These are phyloP conservation scores for Neocrepidodera transversa DNA, from an alignment of 2,888 invertebrate genomes.

Conservation along the genomic window DNA sequence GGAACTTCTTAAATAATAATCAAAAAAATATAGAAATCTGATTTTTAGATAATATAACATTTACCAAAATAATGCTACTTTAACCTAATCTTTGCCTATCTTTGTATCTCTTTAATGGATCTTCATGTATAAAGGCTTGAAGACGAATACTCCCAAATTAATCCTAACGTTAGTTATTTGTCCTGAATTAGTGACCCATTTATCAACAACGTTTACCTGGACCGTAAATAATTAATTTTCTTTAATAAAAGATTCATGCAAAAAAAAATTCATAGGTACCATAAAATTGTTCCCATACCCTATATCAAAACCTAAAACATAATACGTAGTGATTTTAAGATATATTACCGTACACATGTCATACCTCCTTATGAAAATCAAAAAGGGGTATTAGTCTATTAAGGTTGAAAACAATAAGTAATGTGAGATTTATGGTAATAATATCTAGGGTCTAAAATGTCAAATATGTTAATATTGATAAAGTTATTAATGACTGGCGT, in stretches of 20 bases:
- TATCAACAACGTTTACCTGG: slow-evolving; percentile 14
- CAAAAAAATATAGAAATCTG: too few relatives aligned
- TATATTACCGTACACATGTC: slow-evolving; percentile 33
- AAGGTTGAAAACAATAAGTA: slow-evolving; percentile 18
- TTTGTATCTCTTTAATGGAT: too few relatives aligned
- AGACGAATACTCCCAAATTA: too few relatives aligned
- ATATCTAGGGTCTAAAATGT: slow-evolving; percentile 7
- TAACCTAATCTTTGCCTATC: too few relatives aligned
- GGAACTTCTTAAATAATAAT: too few relatives aligned
- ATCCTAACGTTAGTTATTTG: too few relatives aligned
- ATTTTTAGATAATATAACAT: too few relatives aligned
- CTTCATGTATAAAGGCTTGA: too few relatives aligned
- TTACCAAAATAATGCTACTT: too few relatives aligned
- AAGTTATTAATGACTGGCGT: slow-evolving; percentile 9
- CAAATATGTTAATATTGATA: slow-evolving; percentile 2
- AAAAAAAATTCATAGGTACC: slow-evolving; percentile 4
- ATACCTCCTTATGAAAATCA: slow-evolving; percentile 28
- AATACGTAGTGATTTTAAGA: slow-evolving; percentile 32
- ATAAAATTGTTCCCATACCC: slow-evolving; percentile 19
- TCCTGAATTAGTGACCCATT: slow-evolving; percentile 19
- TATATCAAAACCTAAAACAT: neutral
- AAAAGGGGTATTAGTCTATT: slow-evolving; percentile 25
- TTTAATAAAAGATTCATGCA: neutral
- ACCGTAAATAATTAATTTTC: slow-evolving; percentile 3
- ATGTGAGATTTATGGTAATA: slow-evolving; percentile 24